A percentile compares a stretch with the other conserved stretches of the same genome.
Evolutionary conservation across 2,888 invertebrate species (phyloP).

Genomic region (Caenorhabditis macrosperma): DNA sequence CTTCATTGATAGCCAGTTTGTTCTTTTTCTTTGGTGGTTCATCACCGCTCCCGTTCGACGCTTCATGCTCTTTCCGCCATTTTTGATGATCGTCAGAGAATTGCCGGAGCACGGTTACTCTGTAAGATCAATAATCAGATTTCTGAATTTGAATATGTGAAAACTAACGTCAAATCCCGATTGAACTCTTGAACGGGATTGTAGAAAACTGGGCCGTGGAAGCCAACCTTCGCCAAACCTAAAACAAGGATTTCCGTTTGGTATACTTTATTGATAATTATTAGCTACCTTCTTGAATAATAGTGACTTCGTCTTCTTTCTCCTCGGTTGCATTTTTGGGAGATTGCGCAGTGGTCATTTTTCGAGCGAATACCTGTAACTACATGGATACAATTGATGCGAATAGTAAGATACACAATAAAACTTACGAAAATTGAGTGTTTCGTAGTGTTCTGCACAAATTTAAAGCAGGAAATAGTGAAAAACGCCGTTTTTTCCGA

Average conservation of each 20-base stretch:
- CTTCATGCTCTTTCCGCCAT: constrained; percentile 11
- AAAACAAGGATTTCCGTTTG: not conserved
- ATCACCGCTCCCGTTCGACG: constrained; percentile 2
- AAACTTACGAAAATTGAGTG: not conserved
- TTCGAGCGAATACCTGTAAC: constrained; percentile 11
- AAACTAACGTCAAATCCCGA: constrained; percentile 87
- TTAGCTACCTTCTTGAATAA: constrained; percentile 45
- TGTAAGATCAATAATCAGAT: constrained; percentile 80
- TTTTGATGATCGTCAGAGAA: constrained; percentile 81
- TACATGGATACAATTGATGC: not conserved
- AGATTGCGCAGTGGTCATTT: not conserved
- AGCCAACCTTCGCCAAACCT: constrained; percentile 75
- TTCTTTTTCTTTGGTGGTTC: constrained; percentile 67
- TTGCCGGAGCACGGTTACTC: constrained; percentile 87
- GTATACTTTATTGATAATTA: not conserved
- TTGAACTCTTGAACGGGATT: constrained; percentile 99
- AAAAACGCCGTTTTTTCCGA: constrained; percentile 2
- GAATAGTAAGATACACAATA: not conserved
- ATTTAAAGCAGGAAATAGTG: not conserved
- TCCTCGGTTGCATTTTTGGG: constrained; percentile 3
- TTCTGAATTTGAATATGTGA: not conserved
- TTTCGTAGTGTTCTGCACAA: not conserved
- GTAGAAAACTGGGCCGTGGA: constrained; percentile 87
- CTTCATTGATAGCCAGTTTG: constrained; percentile 47
- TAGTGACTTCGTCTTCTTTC: constrained; percentile 18